A percentile compares a stretch with the other conserved stretches of the same genome.
Evolutionary conservation across 2,797 vertebrate species (phyloP).

Genomic region (Glossophaga mutica): DNA sequence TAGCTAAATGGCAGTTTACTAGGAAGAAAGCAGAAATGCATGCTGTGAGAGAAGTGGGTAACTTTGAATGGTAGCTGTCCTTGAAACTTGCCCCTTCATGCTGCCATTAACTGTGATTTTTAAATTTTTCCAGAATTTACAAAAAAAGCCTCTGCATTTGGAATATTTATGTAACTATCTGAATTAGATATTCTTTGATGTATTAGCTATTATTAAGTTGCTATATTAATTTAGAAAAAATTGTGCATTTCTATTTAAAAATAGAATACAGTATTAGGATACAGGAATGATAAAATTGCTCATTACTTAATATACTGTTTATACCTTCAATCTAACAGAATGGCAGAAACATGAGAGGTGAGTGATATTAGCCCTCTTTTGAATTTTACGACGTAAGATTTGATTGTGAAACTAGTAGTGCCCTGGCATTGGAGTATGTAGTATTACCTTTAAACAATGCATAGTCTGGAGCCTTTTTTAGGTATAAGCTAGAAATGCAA

Average conservation of each 20-base stretch:
- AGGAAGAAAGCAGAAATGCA: neutral
- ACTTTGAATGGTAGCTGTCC: neutral
- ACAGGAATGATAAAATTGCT: neutral
- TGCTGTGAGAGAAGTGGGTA: neutral
- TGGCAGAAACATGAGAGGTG: neutral
- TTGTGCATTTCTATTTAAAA: neutral
- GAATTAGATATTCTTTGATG: neutral
- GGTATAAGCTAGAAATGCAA: neutral
- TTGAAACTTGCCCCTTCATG: neutral
- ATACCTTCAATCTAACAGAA: neutral
- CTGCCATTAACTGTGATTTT: neutral
- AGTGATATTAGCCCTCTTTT: neutral
- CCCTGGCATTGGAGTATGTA: neutral
- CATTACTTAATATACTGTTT: neutral
- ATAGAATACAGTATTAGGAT: neutral
- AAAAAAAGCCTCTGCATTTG: neutral
- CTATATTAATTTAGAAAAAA: neutral
- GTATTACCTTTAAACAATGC: neutral
- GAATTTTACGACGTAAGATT: neutral
- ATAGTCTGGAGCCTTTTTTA: neutral
- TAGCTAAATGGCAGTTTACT: neutral
- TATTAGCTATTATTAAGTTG: neutral
- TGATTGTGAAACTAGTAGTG: neutral
- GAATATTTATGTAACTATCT: neutral
- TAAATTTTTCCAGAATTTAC: neutral